Evolutionary conservation across 2,113 vertebrate genomes (phyloP).

Genomic region (Phalacrocorax carbo): DNA sequence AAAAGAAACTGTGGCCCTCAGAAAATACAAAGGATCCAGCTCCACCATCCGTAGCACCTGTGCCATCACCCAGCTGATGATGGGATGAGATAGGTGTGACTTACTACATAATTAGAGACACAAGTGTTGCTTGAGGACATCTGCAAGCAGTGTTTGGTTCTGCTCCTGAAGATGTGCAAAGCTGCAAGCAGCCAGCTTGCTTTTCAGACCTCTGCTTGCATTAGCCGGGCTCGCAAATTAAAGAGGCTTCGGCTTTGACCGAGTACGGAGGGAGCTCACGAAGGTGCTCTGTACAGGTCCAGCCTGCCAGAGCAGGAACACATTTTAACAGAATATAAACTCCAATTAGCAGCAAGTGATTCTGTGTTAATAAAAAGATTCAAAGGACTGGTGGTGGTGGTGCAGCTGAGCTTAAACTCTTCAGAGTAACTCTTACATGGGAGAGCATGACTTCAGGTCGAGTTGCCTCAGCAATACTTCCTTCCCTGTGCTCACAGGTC

Average conservation of each 20-base stretch:
- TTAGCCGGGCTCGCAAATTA: not conserved
- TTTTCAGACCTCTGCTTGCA: not conserved
- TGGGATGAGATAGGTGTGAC: not conserved
- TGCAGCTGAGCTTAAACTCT: not conserved
- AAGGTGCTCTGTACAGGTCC: not conserved
- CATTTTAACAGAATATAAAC: not conserved
- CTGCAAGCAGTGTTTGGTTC: not conserved
- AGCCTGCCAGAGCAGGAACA: fast-evolving
- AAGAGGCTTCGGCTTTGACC: not conserved
- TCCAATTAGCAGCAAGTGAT: not conserved
- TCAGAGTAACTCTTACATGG: not conserved
- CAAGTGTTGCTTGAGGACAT: not conserved
- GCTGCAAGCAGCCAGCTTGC: not conserved
- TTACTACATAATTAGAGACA: not conserved
- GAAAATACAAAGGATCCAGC: not conserved
- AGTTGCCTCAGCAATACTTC: not conserved
- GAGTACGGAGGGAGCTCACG: fast-evolving
- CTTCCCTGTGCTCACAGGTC: not conserved
- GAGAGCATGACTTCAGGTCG: not conserved
- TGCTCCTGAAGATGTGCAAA: no score
- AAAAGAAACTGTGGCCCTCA: not conserved
- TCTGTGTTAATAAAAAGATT: not conserved
- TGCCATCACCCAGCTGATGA: not conserved
- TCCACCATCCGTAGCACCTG: not conserved
- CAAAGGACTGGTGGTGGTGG: not conserved